phyloP scores from a whole-genome alignment of 2,888 invertebrate species.

The Acleris sparsana region DNA sequence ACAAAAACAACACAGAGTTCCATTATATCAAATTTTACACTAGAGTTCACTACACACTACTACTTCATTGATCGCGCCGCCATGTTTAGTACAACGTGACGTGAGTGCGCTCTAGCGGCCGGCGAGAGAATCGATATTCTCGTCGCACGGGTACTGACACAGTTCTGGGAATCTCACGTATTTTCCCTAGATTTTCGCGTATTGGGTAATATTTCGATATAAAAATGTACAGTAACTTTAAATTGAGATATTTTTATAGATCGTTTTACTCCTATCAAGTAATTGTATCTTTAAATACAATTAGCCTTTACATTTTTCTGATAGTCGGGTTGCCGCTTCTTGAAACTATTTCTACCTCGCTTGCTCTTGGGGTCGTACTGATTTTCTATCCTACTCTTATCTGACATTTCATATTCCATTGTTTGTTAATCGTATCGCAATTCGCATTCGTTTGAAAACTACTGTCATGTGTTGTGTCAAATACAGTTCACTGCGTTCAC shows the following conservation, averaged over 20 bases:
- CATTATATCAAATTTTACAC: conserved; percentile 78
- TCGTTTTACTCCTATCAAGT: too few relatives aligned
- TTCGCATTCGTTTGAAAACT: conserved; percentile 25
- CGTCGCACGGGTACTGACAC: conserved; percentile 19
- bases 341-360: conserved; percentile 4
- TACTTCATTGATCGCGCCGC: conserved; percentile 91
- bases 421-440: conserved; percentile 28
- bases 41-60: conserved; percentile 81
- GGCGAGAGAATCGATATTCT: conserved; percentile 67
- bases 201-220: too few relatives aligned
- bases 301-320: conserved; percentile 3
- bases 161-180: conserved; percentile 12
- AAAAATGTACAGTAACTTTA: too few relatives aligned
- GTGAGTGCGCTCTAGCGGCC: conserved; percentile 79
- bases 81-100: conserved; percentile 83
- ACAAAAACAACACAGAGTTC: conserved; percentile 78
- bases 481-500: conserved; percentile 23
- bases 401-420: conserved; percentile 16
- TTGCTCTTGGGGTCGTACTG: neutral
- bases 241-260: too few relatives aligned
- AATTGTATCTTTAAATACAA: neutral
- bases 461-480: conserved; percentile 27
- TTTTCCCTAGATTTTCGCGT: too few relatives aligned
- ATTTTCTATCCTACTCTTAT: conserved; percentile 4
- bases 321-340: too few relatives aligned